Base-by-base conservation (phyloP, 1,140 invertebrate genomes). In the Sitodiplosis mosellana region DNA sequence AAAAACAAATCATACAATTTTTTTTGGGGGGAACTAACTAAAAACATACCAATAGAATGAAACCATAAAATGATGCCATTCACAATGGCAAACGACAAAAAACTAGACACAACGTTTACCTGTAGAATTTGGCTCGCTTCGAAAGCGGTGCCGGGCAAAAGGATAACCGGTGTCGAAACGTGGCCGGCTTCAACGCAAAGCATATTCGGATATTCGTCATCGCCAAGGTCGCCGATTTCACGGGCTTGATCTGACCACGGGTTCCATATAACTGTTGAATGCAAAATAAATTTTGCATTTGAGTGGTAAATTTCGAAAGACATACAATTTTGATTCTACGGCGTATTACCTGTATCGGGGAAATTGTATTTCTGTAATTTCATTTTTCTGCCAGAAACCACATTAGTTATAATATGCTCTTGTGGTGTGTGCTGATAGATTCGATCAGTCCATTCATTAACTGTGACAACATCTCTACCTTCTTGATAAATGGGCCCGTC, bases 151-250 rank as follows among this genome's bases (percentile, higher is more conserved):
- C 27, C 27, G 27, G 87, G 85, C 51, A 87, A 66, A 27, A 95
- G 71, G 55, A 85, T 79, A 20, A 92, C 81, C 38, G 85, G 87
- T 54, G 79, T 77, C 48, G 77, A 81, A 1, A 95, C 88, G 60
- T 87, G 80, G 27, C 90, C 90, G 48, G 87, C 81, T 65, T 95
- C 90, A 20, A 96, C 87, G 69, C 91, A 96, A 49, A 94, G 74
- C 88, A 94, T 93, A 60, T 88, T 89, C 10, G 83, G 83, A 69
- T 88, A 93, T 65, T 94, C 90, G 55, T 93, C 87, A 67, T 94
- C 87, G 17, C 87, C 90, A 66, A 96, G 91, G 67, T 96, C 91
- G 1, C 77, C 73, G 67, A 93, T 90, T 59, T 88, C 85, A 54
- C 87, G 83, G 18, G 88, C 88, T 57, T 87, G 83, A 52, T 93